A percentile compares a stretch with the other conserved stretches of the same genome.
phyloP scores from a whole-genome alignment of 2,113 vertebrate species.

The Phyllopteryx taeniolatus region DNA sequence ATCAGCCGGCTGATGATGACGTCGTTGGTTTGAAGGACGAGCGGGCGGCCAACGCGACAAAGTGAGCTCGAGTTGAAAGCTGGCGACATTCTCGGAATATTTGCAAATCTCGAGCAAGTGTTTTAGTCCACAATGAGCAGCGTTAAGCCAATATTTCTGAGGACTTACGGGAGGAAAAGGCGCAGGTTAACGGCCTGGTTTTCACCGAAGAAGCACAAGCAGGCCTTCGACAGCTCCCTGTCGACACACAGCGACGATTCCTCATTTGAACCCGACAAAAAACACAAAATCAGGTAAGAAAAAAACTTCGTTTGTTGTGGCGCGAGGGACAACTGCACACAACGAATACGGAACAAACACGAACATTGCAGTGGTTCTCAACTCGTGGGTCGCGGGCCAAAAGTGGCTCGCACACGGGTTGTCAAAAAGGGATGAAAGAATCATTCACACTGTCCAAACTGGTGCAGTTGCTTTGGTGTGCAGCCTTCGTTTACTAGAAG shows the following conservation, averaged over 20 bases:
- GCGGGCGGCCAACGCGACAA: conserved; percentile 24
- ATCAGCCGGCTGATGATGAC: conserved; percentile 21
- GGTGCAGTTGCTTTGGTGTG: too few species aligned
- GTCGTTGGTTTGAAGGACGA: conserved; percentile 48
- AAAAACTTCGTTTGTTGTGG: neutral
- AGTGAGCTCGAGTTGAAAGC: neutral
- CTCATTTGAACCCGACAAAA: conserved; percentile 24
- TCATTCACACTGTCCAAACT: too few species aligned
- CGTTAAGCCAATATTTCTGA: conserved; percentile 44
- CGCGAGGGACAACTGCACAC: too few species aligned
- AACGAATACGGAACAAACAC: too few species aligned
- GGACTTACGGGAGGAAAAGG: conserved; percentile 64
- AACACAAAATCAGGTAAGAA: conserved; percentile 33
- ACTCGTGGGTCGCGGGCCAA: too few species aligned
- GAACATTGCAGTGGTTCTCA: too few species aligned
- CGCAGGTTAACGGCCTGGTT: conserved; percentile 66
- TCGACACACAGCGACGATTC: conserved; percentile 55
- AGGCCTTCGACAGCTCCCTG: conserved; percentile 60
- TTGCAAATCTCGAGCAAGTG: neutral
- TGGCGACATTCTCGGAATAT: neutral
- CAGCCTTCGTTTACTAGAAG: too few species aligned
- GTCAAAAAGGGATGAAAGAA: too few species aligned
- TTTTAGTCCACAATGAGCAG: conserved; percentile 48
- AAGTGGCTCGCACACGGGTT: too few species aligned
- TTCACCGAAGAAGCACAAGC: conserved; percentile 52